Percentiles rank a stretch among this genome's conserved stretches.
These are phyloP conservation scores for Ericerus pela DNA, from an alignment of 1,140 invertebrate species.

Conservation along the genomic window DNA sequence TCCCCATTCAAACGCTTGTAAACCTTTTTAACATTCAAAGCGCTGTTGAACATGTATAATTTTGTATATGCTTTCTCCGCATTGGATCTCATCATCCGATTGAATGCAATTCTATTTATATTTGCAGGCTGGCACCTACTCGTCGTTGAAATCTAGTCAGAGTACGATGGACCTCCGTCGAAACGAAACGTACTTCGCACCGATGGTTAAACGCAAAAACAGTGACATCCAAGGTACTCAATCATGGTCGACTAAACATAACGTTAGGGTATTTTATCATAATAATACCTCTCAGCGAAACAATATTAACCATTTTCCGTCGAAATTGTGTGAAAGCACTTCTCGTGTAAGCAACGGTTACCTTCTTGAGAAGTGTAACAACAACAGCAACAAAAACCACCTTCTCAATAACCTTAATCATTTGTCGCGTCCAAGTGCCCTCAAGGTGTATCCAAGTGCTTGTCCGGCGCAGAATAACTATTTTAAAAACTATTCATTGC, in stretches of 20 bases:
- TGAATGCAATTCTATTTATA: constrained; percentile 14
- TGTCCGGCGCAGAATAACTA: neutral
- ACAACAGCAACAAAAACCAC: too few species aligned
- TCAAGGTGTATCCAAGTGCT: too few species aligned
- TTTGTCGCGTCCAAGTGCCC: too few species aligned
- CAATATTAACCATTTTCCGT: neutral
- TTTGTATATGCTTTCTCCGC: too few species aligned
- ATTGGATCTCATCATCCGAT: neutral
- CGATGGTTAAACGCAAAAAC: neutral
- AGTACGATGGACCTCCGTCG: constrained; percentile 57
- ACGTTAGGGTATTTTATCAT: too few species aligned
- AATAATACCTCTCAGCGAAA: neutral
- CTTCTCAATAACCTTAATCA: too few species aligned
- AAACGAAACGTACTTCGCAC: constrained; percentile 22
- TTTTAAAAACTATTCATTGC: constrained; percentile 32
- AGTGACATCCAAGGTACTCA: neutral
- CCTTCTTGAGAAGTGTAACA: too few species aligned
- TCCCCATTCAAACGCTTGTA: too few species aligned
- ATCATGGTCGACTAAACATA: neutral
- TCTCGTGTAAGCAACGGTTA: too few species aligned
- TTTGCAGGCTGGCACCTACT: constrained; percentile 53
- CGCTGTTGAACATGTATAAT: too few species aligned
- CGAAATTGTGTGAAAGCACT: too few species aligned
- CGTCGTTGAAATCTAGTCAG: constrained; percentile 63
- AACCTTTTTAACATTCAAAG: too few species aligned